phyloP scores from a whole-genome alignment of 2,113 vertebrate genomes.

The Eulemur macaco region DNA sequence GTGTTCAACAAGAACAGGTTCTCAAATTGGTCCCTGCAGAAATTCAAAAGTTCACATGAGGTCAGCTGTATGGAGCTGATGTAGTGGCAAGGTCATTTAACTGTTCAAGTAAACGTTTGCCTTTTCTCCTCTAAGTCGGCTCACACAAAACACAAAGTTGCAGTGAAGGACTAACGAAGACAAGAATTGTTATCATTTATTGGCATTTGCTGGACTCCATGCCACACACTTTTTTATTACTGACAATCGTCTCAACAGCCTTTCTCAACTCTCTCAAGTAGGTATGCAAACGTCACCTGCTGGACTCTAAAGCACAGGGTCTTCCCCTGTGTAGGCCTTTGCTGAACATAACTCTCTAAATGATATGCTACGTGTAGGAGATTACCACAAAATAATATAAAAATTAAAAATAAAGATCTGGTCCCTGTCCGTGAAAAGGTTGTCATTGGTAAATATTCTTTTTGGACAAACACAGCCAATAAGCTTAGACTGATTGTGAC shows the following conservation, averaged over 20 bases:
- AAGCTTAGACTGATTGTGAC: background rate
- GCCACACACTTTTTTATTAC: background rate
- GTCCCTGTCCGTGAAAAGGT: background rate
- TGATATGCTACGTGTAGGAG: background rate
- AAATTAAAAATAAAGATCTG: background rate
- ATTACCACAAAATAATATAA: background rate
- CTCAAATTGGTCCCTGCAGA: background rate
- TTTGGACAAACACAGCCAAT: background rate
- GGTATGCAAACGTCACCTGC: background rate
- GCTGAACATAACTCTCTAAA: background rate
- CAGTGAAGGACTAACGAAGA: background rate
- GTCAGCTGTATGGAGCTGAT: background rate
- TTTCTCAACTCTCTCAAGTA: background rate
- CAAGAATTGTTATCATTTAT: background rate
- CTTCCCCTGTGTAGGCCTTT: background rate
- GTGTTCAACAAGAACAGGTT: background rate
- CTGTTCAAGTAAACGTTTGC: background rate
- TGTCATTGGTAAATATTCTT: background rate
- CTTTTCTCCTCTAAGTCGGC: background rate
- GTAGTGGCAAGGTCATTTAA: background rate
- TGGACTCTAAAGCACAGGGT: background rate
- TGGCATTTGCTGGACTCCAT: background rate
- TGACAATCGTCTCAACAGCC: background rate
- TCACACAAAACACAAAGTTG: background rate
- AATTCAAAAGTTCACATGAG: background rate